These are phyloP conservation scores for Fukomys damarensis DNA, from an alignment of 2,113 vertebrate species.

Conservation along the genomic window DNA sequence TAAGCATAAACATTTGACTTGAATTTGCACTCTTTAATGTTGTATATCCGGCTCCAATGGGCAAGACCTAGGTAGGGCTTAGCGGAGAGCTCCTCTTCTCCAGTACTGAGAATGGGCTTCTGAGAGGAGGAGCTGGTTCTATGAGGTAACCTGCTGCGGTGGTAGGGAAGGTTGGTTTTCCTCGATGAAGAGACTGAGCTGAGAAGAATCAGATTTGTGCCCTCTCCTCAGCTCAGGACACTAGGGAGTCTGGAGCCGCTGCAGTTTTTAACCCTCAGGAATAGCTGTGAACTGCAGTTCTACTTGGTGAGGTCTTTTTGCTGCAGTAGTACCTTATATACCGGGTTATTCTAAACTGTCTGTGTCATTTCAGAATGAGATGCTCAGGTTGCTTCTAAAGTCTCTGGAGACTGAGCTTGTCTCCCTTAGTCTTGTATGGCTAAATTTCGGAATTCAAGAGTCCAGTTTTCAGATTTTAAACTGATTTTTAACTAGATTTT, in stretches of 20 bases:
- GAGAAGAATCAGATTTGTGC: not conserved
- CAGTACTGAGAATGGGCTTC: not conserved
- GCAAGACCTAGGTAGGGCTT: not conserved
- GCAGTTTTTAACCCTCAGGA: not conserved
- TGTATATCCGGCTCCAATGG: not conserved
- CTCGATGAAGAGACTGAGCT: not conserved
- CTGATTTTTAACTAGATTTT: not conserved
- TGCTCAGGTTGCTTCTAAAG: not conserved
- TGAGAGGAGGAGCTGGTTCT: not conserved
- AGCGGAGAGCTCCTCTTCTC: not conserved
- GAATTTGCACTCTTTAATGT: slow-evolving; percentile 45
- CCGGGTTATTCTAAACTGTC: not conserved
- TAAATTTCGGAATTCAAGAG: not conserved
- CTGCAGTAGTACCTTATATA: not conserved
- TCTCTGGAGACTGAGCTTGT: not conserved
- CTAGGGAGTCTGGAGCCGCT: not conserved
- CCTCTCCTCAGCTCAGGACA: not conserved
- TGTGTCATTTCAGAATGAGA: not conserved
- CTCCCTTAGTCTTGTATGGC: not conserved
- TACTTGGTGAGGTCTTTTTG: not conserved
- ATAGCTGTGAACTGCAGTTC: not conserved
- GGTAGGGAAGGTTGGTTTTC: not conserved
- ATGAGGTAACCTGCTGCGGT: not conserved
- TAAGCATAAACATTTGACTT: slow-evolving; percentile 40
- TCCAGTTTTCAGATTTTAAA: not conserved